Conservation (phyloP, 2,888 invertebrate genomes). For the Fragum fragum region DNA sequence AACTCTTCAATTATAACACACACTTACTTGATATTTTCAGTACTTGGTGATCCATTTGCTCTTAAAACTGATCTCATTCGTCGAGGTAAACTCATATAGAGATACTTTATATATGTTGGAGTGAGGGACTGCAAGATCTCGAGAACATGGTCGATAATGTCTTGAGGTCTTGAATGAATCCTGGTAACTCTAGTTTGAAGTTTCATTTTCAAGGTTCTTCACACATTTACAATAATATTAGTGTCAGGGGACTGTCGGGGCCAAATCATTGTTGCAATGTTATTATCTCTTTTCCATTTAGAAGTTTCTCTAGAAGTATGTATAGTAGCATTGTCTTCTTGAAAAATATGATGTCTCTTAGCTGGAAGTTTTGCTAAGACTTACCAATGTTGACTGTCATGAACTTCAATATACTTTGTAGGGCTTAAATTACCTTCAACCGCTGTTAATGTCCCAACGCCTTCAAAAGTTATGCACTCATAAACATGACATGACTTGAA, state of each 20-base stretch:
- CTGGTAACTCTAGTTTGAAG: background rate
- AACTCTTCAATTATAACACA: too few relatives aligned
- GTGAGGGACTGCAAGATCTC: background rate
- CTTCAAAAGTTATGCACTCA: too few relatives aligned
- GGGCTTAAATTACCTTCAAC: too few relatives aligned
- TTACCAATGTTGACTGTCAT: too few relatives aligned
- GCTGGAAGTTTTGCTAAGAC: conserved; percentile 21
- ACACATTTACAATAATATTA: conserved; percentile 31
- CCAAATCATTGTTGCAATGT: conserved; percentile 22
- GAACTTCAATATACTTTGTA: too few relatives aligned
- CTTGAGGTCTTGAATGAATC: background rate
- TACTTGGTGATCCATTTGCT: too few relatives aligned
- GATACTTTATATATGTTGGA: background rate
- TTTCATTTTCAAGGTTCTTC: conserved; percentile 1
- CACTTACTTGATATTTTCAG: too few relatives aligned
- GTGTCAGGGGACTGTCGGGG: conserved; percentile 1
- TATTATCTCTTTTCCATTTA: conserved; percentile 24
- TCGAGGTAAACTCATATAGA: too few relatives aligned
- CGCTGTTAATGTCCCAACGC: too few relatives aligned
- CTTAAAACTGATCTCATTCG: too few relatives aligned
- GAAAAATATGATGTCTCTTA: conserved; percentile 8
- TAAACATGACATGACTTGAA: background rate
- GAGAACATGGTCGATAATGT: background rate
- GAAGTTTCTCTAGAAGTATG: conserved; percentile 14
- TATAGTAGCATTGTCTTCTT: conserved; percentile 34